A percentile compares a stretch with the other conserved stretches of the same genome.
Evolutionary conservation across 2,113 vertebrate species (phyloP).

Genomic region (Sylvilagus bachmani): DNA sequence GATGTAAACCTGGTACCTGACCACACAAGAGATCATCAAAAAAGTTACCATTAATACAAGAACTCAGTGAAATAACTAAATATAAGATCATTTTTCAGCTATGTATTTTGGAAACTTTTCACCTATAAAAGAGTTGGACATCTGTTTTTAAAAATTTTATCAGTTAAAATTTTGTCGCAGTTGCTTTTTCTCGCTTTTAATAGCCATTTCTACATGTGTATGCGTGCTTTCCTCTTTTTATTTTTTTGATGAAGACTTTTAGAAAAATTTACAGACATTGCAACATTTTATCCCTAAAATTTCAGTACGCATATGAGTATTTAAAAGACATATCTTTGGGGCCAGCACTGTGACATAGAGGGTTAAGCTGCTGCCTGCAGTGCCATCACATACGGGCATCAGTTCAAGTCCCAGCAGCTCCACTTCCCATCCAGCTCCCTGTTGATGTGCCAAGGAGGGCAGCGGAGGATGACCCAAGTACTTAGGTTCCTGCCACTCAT

Average conservation of each 20-base stretch:
- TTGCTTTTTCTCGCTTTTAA: not conserved
- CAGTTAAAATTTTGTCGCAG: not conserved
- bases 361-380: too few relatives aligned
- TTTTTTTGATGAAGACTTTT: not conserved
- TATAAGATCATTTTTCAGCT: not conserved
- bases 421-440: too few relatives aligned
- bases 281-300: conserved; percentile 1
- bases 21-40: not conserved
- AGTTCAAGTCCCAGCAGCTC: too few relatives aligned
- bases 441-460: too few relatives aligned
- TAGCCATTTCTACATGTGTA: not conserved
- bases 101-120: conserved; percentile 6
- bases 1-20: not conserved
- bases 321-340: not conserved
- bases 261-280: not conserved
- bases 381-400: too few relatives aligned
- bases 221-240: not conserved
- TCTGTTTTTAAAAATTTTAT: not conserved
- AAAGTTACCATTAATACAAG: not conserved
- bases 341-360: too few relatives aligned
- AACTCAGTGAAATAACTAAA: not conserved
- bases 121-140: not conserved
- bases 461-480: too few relatives aligned
- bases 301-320: not conserved
- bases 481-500: too few relatives aligned